A percentile compares a stretch with the other conserved stretches of the same genome.
Conservation (phyloP, 1,140 invertebrate genomes). For the Gryllus bimaculatus region DNA sequence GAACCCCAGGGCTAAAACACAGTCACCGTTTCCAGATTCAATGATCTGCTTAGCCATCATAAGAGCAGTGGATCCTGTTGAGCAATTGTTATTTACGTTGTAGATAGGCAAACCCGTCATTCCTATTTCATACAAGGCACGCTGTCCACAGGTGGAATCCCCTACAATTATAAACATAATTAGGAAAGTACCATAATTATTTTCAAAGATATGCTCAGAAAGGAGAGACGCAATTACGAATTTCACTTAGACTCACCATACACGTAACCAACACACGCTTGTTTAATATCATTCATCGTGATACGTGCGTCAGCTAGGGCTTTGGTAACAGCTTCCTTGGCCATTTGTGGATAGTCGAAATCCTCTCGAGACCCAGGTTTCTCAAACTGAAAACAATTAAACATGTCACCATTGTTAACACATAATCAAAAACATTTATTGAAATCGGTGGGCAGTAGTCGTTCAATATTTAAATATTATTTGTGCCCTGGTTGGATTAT, state of each 20-base stretch:
- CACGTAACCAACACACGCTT: constrained; percentile 89
- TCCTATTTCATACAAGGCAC: constrained; percentile 88
- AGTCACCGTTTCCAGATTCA: constrained; percentile 72
- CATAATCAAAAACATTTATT: too few species aligned
- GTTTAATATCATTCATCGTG: constrained; percentile 69
- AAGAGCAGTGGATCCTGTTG: constrained; percentile 89
- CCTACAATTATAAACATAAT: constrained; percentile 37
- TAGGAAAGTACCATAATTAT: background rate
- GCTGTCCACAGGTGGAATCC: constrained; percentile 92
- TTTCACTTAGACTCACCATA: constrained; percentile 51
- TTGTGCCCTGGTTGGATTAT: too few species aligned
- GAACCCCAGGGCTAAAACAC: constrained; percentile 88
- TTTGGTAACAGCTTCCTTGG: constrained; percentile 82
- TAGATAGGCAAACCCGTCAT: constrained; percentile 95
- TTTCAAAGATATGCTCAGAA: background rate
- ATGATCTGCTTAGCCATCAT: constrained; percentile 85
- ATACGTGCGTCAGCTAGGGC: constrained; percentile 81
- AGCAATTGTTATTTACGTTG: constrained; percentile 98
- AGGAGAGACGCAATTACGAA: background rate
- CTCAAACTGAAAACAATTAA: constrained; percentile 51
- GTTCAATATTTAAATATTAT: too few species aligned
- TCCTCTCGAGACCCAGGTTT: constrained; percentile 75
- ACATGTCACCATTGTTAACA: too few species aligned
- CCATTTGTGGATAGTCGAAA: constrained; percentile 91
- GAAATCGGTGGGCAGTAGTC: too few species aligned